Base-by-base conservation (phyloP, 2,888 invertebrate genomes). In the Chirona hameri region DNA sequence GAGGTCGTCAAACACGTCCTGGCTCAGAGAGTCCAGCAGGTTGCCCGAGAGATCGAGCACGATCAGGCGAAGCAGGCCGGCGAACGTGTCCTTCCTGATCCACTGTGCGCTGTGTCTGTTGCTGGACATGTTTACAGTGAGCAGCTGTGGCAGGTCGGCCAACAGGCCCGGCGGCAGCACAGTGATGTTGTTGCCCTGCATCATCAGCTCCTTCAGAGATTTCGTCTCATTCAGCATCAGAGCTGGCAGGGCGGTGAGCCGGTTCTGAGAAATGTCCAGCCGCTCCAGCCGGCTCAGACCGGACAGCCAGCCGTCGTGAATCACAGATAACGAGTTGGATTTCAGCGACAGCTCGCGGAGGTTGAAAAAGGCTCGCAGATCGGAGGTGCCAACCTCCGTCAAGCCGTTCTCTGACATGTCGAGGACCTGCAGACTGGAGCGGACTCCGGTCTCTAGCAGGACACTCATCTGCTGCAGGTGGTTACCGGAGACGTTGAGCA, bases 181-280 rank as follows among this genome's bases (percentile, higher is more conserved):
- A 87, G 93, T 93, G 86, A 97, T 93, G 39, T 95, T 95, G 90
- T 97, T 97, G 89, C 96, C 96, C 89, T 95, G 95, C 87, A 96
- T 89, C 89, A 95, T 94, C 87, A 97, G 93, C 89, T 96, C 96
- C 89, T 94, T 94, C 86, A 97, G 84, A 65, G 86, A 85, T 27
- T 84, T 84, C 12, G 86, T 85, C 82, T 86, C 86, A 83, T 84
- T 84, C 95, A 97, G 95, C 83, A 96, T 88, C 80, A 93, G 93
- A 86, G 94, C 92, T 0, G 97, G 96, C 86, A 97, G 88, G 29
- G 92, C 91, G 86, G 93, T 93, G 86, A 98, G 89, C 85, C 92
- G 92, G 88, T 98, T 98, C 88, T 93, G 93, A 86, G 96, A 95
- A 87, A 96, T 90, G 90, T 97, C 96, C 82, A 98, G 89, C 72